Evolutionary conservation across 2,888 invertebrate species (phyloP), one percentile per base, ranked within the genome.

Genomic region (Strigamia transsilvanica): DNA sequence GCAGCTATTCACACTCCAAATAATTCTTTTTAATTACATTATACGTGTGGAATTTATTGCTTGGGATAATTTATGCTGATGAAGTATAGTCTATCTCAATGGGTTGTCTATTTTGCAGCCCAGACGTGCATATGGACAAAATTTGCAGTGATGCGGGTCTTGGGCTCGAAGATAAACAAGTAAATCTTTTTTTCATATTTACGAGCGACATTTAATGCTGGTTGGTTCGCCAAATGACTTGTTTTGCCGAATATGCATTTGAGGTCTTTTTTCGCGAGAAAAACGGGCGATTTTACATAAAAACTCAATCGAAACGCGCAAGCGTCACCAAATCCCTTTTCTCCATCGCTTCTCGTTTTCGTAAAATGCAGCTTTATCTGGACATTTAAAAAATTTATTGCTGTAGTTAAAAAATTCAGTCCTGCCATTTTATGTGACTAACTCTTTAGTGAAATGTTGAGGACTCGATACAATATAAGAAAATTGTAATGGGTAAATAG

Each of bases 91-190:
- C 38, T 77, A 77, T 77, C 34, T 77, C 77, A 38, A 77, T 34
- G 77, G 34, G 77, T 38, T 77, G 34, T 38, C 38, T 32, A 34
- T 77, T 34, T 77, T 38, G 32, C 77, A 34, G 34, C 32, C 32
- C 77, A 77, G 77, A 77, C 32, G 77, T 77, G 38, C 77, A 77
- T 32, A 77, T 18, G 77, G 77, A 38, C 15, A 77, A 77, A 77
- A 77, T 77, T 77, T 77, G 77, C 38, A 34, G 32, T 38, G 15
- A 15, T n/a, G 32, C 77, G 32, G 27, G 32, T 15, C 77, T 77
- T 38, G 34, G 38, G 77, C 56, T 56, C 32, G 32, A 77, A 77
- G 77, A 77, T 77, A 77, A 77, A 77, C 77, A 77, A 77, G 77
- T 77, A 77, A 77, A 77, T 77, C 38, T 77, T 38, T 32, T 34